Evolutionary conservation across 2,797 vertebrate genomes (phyloP), one percentile per base, ranked within the genome.

Genomic region (Parauchenoglanis ngamensis): DNA sequence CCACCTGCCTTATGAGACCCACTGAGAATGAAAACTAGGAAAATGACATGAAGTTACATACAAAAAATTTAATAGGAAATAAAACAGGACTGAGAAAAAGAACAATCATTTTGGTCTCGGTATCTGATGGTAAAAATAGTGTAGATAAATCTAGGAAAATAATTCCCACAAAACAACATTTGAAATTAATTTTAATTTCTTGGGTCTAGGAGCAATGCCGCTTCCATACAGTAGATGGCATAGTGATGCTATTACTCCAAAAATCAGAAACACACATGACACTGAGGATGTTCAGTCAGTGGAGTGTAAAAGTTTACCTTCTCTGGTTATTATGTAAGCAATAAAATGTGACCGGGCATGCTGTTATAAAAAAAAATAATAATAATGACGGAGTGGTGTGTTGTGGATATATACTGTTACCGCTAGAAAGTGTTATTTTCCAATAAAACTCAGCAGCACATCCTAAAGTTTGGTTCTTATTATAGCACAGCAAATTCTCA

Each of bases 171-270:
- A 25, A 49, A 54, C 11, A 54, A 4, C 21, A 56, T 78, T 56
- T 44, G 25, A 8, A 54, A 1, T 70, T 54, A 0, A 23, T 67
- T 4, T 31, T 1, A 0, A 25, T 57, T 59, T 82, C 40, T 67
- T 19, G 0, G 7, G 13, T 28, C 7, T 19, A 2, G 79, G 40
- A 1, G 40, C 59, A 82, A 28, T 82, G 28, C 80, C 1, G 2
- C 15, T 82, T 10, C 25, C 1, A n/a, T 19, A 13, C 80, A 65
- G 15, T 82, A 82, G 80, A 67, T 82, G 80, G 59, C 61, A 65
- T 19, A 49, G n/a, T 49, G 25, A n/a, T 2, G 12, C 23, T 59
- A 56, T 52, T 52, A 28, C 25, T 76, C 13, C 35, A 4, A 72
- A 68, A 31, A 72, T 23, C 35, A 72, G 70, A 73, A 15, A 31